Conservation (phyloP, 2,797 vertebrate genomes). For the Leptatherina wallacei region DNA sequence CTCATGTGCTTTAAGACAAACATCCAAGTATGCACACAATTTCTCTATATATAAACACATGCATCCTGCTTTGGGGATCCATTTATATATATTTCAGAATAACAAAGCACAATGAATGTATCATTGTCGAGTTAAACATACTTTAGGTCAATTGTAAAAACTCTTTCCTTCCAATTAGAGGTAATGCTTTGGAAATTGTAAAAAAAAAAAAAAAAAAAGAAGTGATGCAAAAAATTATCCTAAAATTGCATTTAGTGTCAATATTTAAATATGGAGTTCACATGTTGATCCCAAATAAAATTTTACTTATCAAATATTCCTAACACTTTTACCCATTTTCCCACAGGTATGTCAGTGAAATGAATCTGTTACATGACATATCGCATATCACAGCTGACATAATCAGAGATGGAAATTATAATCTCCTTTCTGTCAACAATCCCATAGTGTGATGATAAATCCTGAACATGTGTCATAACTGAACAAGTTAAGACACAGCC, state of each 20-base stretch:
- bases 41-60: background rate
- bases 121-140: background rate
- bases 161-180: background rate
- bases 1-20: slow-evolving; percentile 21
- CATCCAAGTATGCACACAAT: background rate
- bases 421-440: background rate
- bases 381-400: background rate
- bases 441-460: background rate
- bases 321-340: background rate
- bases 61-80: slow-evolving; percentile 3
- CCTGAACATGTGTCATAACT: background rate
- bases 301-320: background rate
- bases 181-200: background rate
- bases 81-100: background rate
- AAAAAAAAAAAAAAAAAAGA: too few relatives aligned
- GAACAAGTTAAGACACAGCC: background rate
- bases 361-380: background rate
- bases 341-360: background rate
- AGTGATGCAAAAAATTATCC: background rate
- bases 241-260: background rate
- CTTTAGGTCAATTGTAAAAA: background rate
- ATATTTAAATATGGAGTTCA: background rate
- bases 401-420: background rate
- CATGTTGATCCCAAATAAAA: background rate
- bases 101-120: background rate